A percentile compares a stretch with the other conserved stretches of the same genome.
phyloP scores from a whole-genome alignment of 2,888 invertebrate species.

The Caenorhabditis sp. region DNA sequence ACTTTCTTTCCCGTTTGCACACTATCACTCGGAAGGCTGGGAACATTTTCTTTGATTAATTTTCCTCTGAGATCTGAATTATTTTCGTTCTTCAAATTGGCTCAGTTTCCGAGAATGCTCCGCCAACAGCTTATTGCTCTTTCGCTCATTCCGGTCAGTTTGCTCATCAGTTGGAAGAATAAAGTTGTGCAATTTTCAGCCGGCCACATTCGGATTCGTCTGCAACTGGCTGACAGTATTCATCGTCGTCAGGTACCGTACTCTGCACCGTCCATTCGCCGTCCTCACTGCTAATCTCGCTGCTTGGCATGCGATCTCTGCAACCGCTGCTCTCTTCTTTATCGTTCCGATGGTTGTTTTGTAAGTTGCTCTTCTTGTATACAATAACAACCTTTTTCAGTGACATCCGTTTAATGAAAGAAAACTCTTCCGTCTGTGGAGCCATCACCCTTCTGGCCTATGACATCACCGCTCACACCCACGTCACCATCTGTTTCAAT shows the following conservation, averaged over 20 bases:
- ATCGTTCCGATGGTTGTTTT: slow-evolving; percentile 19
- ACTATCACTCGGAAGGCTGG: too few species aligned
- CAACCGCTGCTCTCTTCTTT: not conserved
- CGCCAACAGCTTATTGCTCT: slow-evolving; percentile 15
- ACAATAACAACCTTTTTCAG: not conserved
- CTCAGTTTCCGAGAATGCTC: slow-evolving; percentile 13
- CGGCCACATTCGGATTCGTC: slow-evolving; percentile 12
- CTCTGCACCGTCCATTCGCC: slow-evolving; percentile 24
- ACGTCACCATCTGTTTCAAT: slow-evolving; percentile 15
- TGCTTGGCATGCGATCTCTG: slow-evolving; percentile 1
- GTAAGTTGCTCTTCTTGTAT: not conserved
- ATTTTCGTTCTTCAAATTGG: not conserved
- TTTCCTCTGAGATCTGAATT: too few species aligned
- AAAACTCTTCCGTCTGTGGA: slow-evolving; percentile 12
- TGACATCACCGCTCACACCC: slow-evolving; percentile 17
- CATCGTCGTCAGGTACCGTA: slow-evolving; percentile 17
- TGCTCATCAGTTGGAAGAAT: not conserved
- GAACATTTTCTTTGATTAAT: too few species aligned
- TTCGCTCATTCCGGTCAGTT: slow-evolving; percentile 4
- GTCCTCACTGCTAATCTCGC: slow-evolving; percentile 32
- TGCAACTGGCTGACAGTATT: slow-evolving; percentile 25
- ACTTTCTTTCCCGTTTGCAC: too few species aligned
- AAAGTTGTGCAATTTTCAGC: not conserved
- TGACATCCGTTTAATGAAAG: slow-evolving; percentile 1
- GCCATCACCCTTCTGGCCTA: slow-evolving; percentile 3